Conservation (phyloP, 2,113 vertebrate genomes). For the Copsychus sechellarum region DNA sequence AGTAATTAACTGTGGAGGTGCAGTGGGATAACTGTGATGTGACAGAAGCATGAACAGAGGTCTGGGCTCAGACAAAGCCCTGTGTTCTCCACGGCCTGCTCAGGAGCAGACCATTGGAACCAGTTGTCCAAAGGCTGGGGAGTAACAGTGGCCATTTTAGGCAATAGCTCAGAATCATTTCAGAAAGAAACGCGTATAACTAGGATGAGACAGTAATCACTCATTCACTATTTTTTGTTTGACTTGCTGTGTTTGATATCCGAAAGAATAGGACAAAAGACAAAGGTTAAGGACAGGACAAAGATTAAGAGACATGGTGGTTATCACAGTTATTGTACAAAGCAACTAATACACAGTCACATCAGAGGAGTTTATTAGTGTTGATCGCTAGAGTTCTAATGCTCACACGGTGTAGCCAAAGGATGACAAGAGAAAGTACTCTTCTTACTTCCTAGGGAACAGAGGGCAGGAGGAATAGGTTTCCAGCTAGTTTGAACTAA, state of each 20-base stretch:
- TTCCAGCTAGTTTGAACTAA: not conserved
- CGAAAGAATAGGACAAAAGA: not conserved
- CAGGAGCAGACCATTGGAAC: not conserved
- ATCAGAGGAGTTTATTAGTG: not conserved
- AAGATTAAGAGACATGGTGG: not conserved
- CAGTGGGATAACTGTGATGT: not conserved
- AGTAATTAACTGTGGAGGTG: conserved; percentile 64
- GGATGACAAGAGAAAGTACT: not conserved
- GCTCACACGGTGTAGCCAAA: not conserved
- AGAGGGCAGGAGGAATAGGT: not conserved
- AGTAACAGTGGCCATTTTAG: not conserved
- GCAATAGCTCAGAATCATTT: not conserved
- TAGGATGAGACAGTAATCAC: not conserved
- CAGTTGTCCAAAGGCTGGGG: not conserved
- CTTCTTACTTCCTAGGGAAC: not conserved
- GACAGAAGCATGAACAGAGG: not conserved
- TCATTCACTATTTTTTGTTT: not conserved
- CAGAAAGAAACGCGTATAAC: not conserved
- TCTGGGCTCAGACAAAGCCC: not conserved
- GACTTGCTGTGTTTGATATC: not conserved
- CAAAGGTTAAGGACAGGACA: not conserved
- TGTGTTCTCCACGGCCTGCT: not conserved
- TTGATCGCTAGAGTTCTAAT: not conserved
- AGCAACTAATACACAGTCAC: not conserved
- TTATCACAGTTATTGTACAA: not conserved